Base-by-base conservation (phyloP, 1,140 invertebrate genomes). In the Solenopsis fugax region DNA sequence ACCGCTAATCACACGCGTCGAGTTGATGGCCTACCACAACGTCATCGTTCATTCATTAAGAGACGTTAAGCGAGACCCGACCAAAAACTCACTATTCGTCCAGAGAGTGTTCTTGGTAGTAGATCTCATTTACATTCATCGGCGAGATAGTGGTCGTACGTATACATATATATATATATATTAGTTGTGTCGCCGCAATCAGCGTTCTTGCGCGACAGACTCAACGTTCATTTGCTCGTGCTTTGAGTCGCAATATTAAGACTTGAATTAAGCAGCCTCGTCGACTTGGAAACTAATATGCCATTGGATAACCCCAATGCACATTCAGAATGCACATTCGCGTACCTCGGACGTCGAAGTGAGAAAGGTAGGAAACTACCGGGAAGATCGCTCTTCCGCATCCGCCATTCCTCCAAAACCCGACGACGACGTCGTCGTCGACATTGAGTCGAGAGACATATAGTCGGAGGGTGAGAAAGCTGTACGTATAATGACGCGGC, bases 221-320 rank as follows among this genome's bases (percentile, higher is more conserved):
- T 73, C 65, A 76, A 67, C 84, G 69, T 67, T 78, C 84, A 69
- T 56, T 62, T 81, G 76, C 87, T 81, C 80, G 62, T 65, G 89
- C 90, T 91, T 92, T 92, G 86, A 92, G 82, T 73, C 84, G 41
- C 75, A 80, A 91, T 89, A 92, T 92, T 91, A 91, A 91, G 91
- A 75, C 78, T 92, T 80, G 88, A 87, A 92, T 92, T 92, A 92
- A 89, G 71, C 88, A 62, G 13, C 71, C 60, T 64, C 34, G 78
- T 76, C 75, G 52, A 88, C 88, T 87, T 85, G 90, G 80, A 87
- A 91, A 91, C 90, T 91, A 90, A 91, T 90, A 90, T 87, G 84
- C 90, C 90, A 90, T 90, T 90, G 72, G 73, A 75, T 87, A 72
- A 81, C 84, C 78, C 50, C 48, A 78, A 81, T 76, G 48, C 21